A percentile compares a stretch with the other conserved stretches of the same genome.
phyloP scores from a whole-genome alignment of 2,888 invertebrate species.

The Macropis europaea region DNA sequence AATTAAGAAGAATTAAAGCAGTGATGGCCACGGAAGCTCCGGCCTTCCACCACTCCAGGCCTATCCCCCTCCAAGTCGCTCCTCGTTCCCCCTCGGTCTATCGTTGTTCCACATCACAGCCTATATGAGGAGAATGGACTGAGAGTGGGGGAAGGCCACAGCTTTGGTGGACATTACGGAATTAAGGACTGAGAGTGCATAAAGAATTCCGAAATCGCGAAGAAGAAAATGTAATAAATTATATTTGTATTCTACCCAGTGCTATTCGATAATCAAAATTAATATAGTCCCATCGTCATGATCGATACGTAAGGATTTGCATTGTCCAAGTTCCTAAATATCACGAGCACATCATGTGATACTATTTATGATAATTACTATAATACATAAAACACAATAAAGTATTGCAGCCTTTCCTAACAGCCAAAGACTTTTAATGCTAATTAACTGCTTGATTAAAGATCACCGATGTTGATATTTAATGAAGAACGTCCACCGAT shows the following conservation, averaged over 20 bases:
- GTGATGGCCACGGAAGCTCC: too few relatives aligned
- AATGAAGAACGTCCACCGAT: background rate
- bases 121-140: too few relatives aligned
- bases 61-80: too few relatives aligned
- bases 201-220: too few relatives aligned
- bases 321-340: conserved; percentile 36
- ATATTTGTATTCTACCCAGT: background rate
- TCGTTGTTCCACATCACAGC: too few relatives aligned
- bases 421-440: conserved; percentile 41
- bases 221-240: background rate
- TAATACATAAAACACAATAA: background rate
- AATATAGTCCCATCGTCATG: conserved; percentile 4
- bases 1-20: conserved; percentile 4
- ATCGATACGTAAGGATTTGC: conserved; percentile 14
- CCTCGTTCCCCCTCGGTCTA: too few relatives aligned
- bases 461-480: too few relatives aligned
- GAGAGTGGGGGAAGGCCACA: too few relatives aligned
- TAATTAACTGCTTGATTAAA: background rate
- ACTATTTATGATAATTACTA: conserved; percentile 29
- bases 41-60: too few relatives aligned
- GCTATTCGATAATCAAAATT: conserved; percentile 34
- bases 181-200: too few relatives aligned
- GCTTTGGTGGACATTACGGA: too few relatives aligned
- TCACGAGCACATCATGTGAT: conserved; percentile 32
- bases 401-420: conserved; percentile 12